Base-by-base conservation (phyloP, 2,888 invertebrate genomes). In the Brachyptera risi region DNA sequence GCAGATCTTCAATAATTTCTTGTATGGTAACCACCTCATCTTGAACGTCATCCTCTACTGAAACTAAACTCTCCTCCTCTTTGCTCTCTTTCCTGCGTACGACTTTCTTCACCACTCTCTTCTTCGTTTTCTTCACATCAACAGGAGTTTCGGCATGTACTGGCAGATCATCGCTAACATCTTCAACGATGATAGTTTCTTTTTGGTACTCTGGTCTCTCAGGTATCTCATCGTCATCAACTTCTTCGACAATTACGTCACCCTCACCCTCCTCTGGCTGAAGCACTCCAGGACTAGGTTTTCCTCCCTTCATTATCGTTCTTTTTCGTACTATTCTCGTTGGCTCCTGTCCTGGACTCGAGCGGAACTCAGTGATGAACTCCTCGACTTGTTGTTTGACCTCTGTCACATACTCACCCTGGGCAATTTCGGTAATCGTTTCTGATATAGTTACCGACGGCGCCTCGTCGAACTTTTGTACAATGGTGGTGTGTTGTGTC, bases 1-100 rank as follows among this genome's bases (percentile, higher is more conserved):
- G 67, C 60, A 67, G 47, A 58, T 73, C 74, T 62, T 77, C 77
- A 9, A 75, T 69, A 64, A 69, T 68, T 68, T 73, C 74, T 70
- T 67, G 67, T 0, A 68, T 44, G 15, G 66, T 69, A 38, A 61
- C 59, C 58, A 66, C 65, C 51, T 17, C 37, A 42, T 64, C 60
- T 27, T 61, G 60, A n/a, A 57, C 13, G 7, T 56, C 23, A 47
- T 64, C 61, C n/a, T 62, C 59, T 9, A 63, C 56, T 17, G 60
- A 38, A 13, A 58, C 15, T 23, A 54, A 15, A n/a, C 37, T 47
- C 44, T 59, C 40, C 42, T 59, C 65, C 54, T 58, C 60, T 15
- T 19, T 23, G 7, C n/a, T 19, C 23, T 76, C 65, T 3, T 72
- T 69, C 72, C 70, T 76, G 71, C 64, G 76, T 60, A 63, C 76